Conservation (phyloP, 2,113 vertebrate species). For the Blennius ocellaris region DNA sequence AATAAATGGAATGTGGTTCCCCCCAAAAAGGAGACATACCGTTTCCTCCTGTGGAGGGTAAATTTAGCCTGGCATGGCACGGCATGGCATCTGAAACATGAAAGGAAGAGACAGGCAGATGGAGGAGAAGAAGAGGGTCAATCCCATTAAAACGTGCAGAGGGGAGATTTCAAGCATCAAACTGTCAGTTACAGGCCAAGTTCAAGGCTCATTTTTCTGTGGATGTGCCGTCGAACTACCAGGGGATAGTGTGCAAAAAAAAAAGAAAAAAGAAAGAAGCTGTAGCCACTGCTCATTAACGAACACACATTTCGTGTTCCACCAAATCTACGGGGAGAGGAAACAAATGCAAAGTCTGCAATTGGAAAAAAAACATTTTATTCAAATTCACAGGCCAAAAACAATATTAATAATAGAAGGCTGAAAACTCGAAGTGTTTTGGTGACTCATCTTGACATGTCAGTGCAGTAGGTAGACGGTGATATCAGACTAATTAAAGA, state of each 20-base stretch:
- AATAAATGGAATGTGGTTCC: slow-evolving; percentile 52
- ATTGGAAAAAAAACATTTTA: slow-evolving; percentile 58
- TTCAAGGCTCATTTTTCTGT: slow-evolving; percentile 48
- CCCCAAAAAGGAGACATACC: slow-evolving; percentile 37
- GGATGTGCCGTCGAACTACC: slow-evolving; percentile 43
- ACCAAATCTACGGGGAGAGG: slow-evolving; percentile 53
- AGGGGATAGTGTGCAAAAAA: slow-evolving; percentile 25
- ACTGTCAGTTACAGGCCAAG: slow-evolving; percentile 52
- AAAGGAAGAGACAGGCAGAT: slow-evolving; percentile 24
- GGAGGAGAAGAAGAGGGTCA: slow-evolving; percentile 38
- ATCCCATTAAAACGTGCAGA: slow-evolving; percentile 49
- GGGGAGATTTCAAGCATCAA: slow-evolving; percentile 50
- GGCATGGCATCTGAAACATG: slow-evolving; percentile 30
- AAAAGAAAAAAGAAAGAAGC: neutral
- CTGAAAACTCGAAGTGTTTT: slow-evolving; percentile 26
- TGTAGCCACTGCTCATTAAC: slow-evolving; percentile 64
- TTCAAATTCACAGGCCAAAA: slow-evolving; percentile 56
- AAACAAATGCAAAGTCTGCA: slow-evolving; percentile 22
- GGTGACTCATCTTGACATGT: slow-evolving; percentile 31
- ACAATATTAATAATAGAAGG: slow-evolving; percentile 28
- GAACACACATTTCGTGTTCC: slow-evolving; percentile 39
- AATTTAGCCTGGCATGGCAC: slow-evolving; percentile 55
- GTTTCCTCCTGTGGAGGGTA: slow-evolving; percentile 45
- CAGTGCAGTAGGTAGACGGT: slow-evolving; percentile 26
- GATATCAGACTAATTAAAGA: slow-evolving; percentile 3